Evolutionary conservation across 1,140 invertebrate species (phyloP), one percentile per base, ranked within the genome.

Genomic region (Bombus waltoni): DNA sequence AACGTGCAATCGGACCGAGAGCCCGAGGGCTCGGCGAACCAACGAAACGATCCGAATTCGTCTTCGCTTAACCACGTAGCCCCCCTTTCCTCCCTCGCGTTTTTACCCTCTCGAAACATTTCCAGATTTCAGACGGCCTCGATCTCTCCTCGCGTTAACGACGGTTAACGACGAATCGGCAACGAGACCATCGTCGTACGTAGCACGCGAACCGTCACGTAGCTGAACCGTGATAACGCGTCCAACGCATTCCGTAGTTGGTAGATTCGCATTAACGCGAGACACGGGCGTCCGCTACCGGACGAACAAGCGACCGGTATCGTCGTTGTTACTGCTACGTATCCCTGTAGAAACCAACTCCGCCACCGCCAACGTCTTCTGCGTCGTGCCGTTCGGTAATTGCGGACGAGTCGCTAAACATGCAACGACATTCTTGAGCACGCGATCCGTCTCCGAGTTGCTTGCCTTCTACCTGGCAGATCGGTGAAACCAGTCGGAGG

Each of bases 391-490:
- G 87, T 92, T 92, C 88, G 88, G 89, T 93, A 94, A 94, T 93
- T 93, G 90, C 90, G 86, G 83, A 84, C 86, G 85, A 80, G 87
- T 91, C 88, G 84, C 87, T 93, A 90, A 92, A 93, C 92, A 93
- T 94, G 92, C 93, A 92, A 93, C 92, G 93, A 93, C 92, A 94
- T 93, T 91, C 90, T 78, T 87, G 77, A 90, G 85, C 92, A 93
- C 90, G 92, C 92, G 91, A 93, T 88, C 83, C 81, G 82, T 89
- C 87, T 88, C 79, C 77, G 74, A 86, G 79, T 71, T 57, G 65
- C 75, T 87, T 62, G 74, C 38, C 76, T 81, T 59, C 81, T 87
- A 68, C 79, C 59, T 78, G 75, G 81, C 90, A 70, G 83, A 91
- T 86, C 81, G 80, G 83, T 57, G 79, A 88, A 91, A 91, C 88